Evolutionary conservation across 2,797 vertebrate species (phyloP), one percentile per base, ranked within the genome.

Genomic region (Melanogrammus aeglefinus): DNA sequence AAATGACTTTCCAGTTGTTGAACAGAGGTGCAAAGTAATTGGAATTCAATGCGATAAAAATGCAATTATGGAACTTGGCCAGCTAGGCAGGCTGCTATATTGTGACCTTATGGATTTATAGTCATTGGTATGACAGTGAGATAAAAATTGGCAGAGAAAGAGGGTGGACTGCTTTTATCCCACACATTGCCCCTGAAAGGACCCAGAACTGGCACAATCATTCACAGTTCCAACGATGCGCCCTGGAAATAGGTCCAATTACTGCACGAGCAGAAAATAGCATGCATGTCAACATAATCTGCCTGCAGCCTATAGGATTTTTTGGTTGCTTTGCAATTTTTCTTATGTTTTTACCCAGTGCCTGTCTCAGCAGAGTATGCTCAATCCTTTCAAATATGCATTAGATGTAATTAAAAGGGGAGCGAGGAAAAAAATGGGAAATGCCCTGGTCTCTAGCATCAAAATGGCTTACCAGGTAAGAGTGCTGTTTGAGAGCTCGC

Each of bases 31-130:
- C 79, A 83, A 80, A 86, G 84, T 92, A 93, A 93, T 88, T 91
- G 91, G 84, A 93, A 91, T 89, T 90, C 86, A 84, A 84, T 87
- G 88, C 88, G 87, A 83, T 92, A 91, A 89, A 90, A 87, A 90
- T 89, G 87, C 90, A 89, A 63, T 86, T 90, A 90, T 83, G 86
- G 85, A 69, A 69, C 63, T 82, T 77, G 83, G 74, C 84, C 82
- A 75, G 85, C 76, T 85, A 88, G 90, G 88, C 87, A 86, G 36
- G 74, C 72, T 75, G 82, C 89, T 87, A 88, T 57, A 75, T 76
- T 69, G 72, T 82, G 88, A 91, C 85, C 91, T 94, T 80, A 89
- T 81, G 79, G 51, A 89, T 90, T 91, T 83, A 84, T 77, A 80
- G 89, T 77, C 81, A 72, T 39, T 81, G 78, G 73, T 74, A 83